phyloP scores from a whole-genome alignment of 1,140 invertebrate species.

The Chrysoperla carnea region DNA sequence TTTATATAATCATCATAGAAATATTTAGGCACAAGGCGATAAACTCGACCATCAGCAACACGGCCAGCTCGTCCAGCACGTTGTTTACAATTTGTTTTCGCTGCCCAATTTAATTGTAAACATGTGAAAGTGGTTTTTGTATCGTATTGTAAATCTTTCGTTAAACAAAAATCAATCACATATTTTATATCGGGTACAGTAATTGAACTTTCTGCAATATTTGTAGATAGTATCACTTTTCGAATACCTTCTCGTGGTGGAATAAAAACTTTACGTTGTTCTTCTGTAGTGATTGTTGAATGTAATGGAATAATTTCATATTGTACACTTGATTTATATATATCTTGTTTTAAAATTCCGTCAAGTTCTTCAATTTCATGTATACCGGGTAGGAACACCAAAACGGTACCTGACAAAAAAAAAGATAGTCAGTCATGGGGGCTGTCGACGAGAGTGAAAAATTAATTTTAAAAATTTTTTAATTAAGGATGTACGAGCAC shows the following conservation, averaged over 20 bases:
- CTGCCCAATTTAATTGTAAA: constrained; percentile 71
- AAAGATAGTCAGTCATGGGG: too few relatives aligned
- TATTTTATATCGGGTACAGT: constrained; percentile 88
- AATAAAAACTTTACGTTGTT: constrained; percentile 53
- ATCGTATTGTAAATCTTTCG: constrained; percentile 64
- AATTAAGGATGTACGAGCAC: too few relatives aligned
- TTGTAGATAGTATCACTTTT: constrained; percentile 87
- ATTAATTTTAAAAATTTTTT: too few relatives aligned
- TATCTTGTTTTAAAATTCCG: constrained; percentile 9
- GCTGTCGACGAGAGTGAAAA: too few relatives aligned
- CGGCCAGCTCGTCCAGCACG: constrained; percentile 80
- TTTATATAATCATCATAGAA: constrained; percentile 45
- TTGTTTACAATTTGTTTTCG: constrained; percentile 76
- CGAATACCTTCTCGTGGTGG: constrained; percentile 31
- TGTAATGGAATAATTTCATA: constrained; percentile 41
- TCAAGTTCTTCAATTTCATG: constrained; percentile 57
- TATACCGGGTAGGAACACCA: constrained; percentile 79
- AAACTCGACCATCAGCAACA: constrained; percentile 69
- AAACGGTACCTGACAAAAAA: constrained; percentile 32
- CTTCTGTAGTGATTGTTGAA: constrained; percentile 45
- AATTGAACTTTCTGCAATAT: constrained; percentile 94
- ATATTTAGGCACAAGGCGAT: constrained; percentile 53
- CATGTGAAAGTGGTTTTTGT: constrained; percentile 57
- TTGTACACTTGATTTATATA: background rate
- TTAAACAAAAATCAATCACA: constrained; percentile 92